A percentile compares a stretch with the other conserved stretches of the same genome.
Evolutionary conservation across 2,113 vertebrate species (phyloP).

Genomic region (Mystacornis crossleyi): DNA sequence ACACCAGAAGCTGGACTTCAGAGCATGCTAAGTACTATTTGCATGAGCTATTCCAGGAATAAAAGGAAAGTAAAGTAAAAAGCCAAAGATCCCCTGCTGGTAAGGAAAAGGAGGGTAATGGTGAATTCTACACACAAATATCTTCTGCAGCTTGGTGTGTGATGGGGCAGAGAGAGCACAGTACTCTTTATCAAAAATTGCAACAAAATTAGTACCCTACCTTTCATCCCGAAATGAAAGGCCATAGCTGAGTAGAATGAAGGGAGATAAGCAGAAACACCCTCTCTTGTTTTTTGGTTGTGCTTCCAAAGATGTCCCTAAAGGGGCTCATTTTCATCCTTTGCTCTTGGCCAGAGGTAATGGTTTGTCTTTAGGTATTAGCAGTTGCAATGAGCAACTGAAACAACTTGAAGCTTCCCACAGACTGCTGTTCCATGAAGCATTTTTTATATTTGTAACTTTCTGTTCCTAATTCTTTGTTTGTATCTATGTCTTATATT

Average conservation of each 20-base stretch:
- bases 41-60: background rate
- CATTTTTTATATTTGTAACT: slow-evolving; percentile 25
- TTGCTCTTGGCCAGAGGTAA: background rate
- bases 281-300: background rate
- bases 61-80: background rate
- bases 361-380: background rate
- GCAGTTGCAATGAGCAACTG: slow-evolving; percentile 27
- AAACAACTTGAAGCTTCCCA: background rate
- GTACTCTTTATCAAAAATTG: background rate
- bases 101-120: background rate
- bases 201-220: background rate
- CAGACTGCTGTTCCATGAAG: background rate
- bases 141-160: background rate
- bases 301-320: background rate
- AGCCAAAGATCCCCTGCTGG: background rate
- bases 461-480: slow-evolving; percentile 59
- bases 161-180: background rate
- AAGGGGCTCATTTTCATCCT: background rate
- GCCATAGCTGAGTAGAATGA: background rate
- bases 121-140: background rate
- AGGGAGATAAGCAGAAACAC: background rate
- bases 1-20: background rate
- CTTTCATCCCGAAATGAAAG: background rate
- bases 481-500: background rate
- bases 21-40: background rate